Base-by-base conservation (phyloP, 2,113 vertebrate genomes). In the Puma concolor region DNA sequence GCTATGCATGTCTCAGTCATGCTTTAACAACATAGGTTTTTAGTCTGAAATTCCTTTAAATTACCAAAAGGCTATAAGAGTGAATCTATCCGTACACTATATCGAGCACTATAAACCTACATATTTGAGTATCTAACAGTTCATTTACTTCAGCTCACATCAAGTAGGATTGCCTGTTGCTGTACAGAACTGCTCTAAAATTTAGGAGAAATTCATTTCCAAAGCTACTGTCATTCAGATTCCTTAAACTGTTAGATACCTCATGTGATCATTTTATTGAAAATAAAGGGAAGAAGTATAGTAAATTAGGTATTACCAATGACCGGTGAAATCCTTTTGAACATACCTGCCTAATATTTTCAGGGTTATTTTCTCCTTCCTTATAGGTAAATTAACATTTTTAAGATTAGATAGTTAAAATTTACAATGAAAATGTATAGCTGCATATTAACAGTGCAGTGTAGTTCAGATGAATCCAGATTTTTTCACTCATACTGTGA, bases 251-350 rank as follows among this genome's bases (percentile, higher is more conserved):
- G 13, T 80, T 81, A 97, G 48, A 94, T 17, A 85, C 7, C 4
- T 44, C 0, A 74, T 54, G 92, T 95, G 95, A 93, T 92, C 38
- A 96, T 97, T 96, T 91, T 97, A 57, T 21, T 84, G 50, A 86
- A 88, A 96, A 81, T 0, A 87, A 92, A 31, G 63, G 2, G 81
- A 90, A 92, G 52, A 93, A 84, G 0, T 67, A 0, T 6, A 76
- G 15, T 66, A 96, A 96, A 63, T 84, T 3, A 95, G 44, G 81
- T 2, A 95, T 10, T 33, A 11, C 14, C 57, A 96, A 57, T 60
- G 86, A n/a, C 63, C 0, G 90, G 33, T 84, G 57, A 98, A 97
- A 38, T 83, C 74, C 8, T 91, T 48, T 48, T 96, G 17, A 74
- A 10, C 8, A 33, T 19, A 97, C 91, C 76, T 44, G 71, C 0